Base-by-base conservation (phyloP, 2,888 invertebrate genomes). In the Alviniconcha strummeri region DNA sequence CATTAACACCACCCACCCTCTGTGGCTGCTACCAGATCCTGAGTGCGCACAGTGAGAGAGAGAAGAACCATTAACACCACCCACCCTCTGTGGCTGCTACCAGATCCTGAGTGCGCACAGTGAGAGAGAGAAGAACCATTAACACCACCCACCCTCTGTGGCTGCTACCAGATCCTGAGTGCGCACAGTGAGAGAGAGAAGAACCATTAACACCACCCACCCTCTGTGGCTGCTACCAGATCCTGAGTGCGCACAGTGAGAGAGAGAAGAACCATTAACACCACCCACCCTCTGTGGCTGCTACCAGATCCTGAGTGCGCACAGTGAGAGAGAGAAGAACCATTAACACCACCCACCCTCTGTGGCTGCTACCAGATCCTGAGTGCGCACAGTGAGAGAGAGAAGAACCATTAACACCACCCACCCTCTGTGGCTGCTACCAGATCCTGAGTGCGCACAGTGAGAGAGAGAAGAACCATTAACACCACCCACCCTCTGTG, bases 11-110 rank as follows among this genome's bases (percentile, higher is more conserved):
- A n/a, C n/a, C n/a, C n/a, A n/a, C n/a, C 98, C 85, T 91, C 91
- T 3, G 98, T 98, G 0, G 97, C 98, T 0, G 98, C 97, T 0
- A 99, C 98, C 92, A 99, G 97, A 91, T 98, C 97, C 95, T 96
- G 93, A 36, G 36, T 3, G 36, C 36, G 3, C 36, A 36, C 36
- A 36, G n/a, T n/a, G n/a, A n/a, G 1, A 36, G 2, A 60, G 60
- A 60, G 8, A 60, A 60, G 9, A 60, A 60, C 1, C 60, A 60
- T 36, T 36, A 36, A 36, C 1, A 36, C 36, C n/a, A n/a, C n/a
- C n/a, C n/a, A n/a, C n/a, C 98, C 85, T 91, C 91, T 3, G 98
- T 98, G 0, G 97, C 98, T 0, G 98, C 97, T 0, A 99, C 98
- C 92, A 99, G 97, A 91, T 98, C 97, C 95, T 96, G 93, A 36